Evolutionary conservation across 1,140 invertebrate species (phyloP).

Genomic region (Aphis gossypii): DNA sequence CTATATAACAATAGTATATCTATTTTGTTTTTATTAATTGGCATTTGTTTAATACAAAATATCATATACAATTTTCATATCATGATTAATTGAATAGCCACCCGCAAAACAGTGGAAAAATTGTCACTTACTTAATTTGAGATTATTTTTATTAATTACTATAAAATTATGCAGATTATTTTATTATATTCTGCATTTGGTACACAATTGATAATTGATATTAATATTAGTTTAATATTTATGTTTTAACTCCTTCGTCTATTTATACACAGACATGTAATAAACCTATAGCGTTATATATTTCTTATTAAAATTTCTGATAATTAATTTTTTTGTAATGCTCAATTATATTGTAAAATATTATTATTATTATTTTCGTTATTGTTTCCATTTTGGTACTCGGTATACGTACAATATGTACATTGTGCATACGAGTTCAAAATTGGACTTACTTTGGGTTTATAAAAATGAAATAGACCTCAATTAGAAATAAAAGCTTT

Average conservation of each 20-base stretch:
- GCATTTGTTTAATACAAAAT: not conserved
- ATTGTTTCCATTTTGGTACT: not conserved
- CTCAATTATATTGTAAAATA: not conserved
- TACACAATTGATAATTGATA: not conserved
- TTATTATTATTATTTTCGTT: not conserved
- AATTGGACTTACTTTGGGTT: too few species aligned
- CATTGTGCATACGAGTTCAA: not conserved
- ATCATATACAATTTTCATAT: too few species aligned
- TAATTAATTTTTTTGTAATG: not conserved
- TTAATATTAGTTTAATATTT: not conserved
- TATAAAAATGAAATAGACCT: not conserved
- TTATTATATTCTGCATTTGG: not conserved
- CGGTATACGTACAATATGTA: not conserved
- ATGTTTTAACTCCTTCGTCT: not conserved
- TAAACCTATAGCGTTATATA: not conserved
- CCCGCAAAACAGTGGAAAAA: not conserved
- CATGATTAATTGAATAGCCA: not conserved
- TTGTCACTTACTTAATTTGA: not conserved
- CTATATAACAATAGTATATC: too few species aligned
- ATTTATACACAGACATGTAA: not conserved
- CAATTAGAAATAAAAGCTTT: not conserved
- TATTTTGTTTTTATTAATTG: not conserved
- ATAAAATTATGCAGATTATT: not conserved
- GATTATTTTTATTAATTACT: not conserved
- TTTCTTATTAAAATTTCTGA: not conserved